A percentile compares a stretch with the other conserved stretches of the same genome.
Evolutionary conservation across 64 coral and sea anemone species (phyloP).

Genomic region (Pocillopora damicornis): DNA sequence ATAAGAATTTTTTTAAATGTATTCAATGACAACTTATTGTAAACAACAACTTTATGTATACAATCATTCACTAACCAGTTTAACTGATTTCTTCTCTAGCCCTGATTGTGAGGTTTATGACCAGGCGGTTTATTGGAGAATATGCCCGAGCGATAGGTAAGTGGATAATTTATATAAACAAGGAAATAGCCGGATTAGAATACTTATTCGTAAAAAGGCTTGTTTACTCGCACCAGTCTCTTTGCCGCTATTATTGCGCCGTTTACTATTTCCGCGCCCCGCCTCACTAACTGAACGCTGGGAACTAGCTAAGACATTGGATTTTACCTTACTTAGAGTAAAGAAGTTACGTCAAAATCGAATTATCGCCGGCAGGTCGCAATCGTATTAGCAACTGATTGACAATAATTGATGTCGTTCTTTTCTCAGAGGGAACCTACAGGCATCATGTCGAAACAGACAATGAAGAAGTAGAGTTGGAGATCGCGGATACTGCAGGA

Average conservation of each 20-base stretch:
- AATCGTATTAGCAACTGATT: too few species aligned
- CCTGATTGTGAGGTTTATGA: conserved; percentile 66
- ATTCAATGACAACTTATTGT: too few species aligned
- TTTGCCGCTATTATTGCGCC: too few species aligned
- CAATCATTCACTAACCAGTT: neutral
- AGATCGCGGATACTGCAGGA: conserved; percentile 63
- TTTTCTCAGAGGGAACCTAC: conserved; percentile 59
- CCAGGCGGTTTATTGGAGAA: conserved; percentile 63
- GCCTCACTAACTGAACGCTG: too few species aligned
- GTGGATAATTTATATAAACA: neutral
- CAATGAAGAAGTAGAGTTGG: conserved; percentile 58
- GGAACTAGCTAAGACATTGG: neutral
- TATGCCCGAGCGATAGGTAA: conserved; percentile 52
- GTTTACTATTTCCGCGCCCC: neutral
- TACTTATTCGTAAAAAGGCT: too few species aligned
- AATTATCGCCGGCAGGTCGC: too few species aligned
- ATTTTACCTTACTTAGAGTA: neutral
- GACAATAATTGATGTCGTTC: neutral
- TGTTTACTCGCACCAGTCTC: too few species aligned
- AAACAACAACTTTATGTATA: too few species aligned
- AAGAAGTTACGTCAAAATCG: too few species aligned
- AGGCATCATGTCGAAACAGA: conserved; percentile 57
- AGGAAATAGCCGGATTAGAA: too few species aligned
- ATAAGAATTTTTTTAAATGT: too few species aligned
- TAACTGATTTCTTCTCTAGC: conserved; percentile 22